Percentiles rank a stretch among this genome's conserved stretches.
These are phyloP conservation scores for Conops quadrifasciatus DNA, from an alignment of 2,888 invertebrate genomes.

Conservation along the genomic window DNA sequence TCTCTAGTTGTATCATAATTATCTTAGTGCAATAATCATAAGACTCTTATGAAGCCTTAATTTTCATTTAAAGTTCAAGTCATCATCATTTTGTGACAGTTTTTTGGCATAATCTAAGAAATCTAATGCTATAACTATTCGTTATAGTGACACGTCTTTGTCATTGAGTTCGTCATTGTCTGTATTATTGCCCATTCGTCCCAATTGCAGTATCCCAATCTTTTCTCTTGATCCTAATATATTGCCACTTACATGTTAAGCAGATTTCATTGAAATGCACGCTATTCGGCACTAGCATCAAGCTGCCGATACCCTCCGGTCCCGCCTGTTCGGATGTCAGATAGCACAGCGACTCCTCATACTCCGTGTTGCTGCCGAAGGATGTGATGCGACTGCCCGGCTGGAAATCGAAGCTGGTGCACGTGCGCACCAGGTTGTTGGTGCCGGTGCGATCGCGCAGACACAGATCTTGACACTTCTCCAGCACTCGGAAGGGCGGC, in stretches of 20 bases:
- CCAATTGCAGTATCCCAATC: too few species aligned
- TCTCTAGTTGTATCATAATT: too few species aligned
- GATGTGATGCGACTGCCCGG: slow-evolving; percentile 86
- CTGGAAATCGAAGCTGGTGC: slow-evolving; percentile 90
- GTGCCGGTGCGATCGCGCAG: slow-evolving; percentile 79
- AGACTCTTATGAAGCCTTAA: too few species aligned
- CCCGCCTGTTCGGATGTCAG: slow-evolving; percentile 85
- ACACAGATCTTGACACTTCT: slow-evolving; percentile 88
- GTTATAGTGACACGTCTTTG: too few species aligned
- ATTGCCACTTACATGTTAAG: slow-evolving; percentile 78
- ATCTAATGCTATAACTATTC: too few species aligned
- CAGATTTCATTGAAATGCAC: slow-evolving; percentile 92
- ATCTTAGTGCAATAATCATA: too few species aligned
- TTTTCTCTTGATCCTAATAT: too few species aligned
- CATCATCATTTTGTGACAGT: too few species aligned
- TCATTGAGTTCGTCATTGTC: too few species aligned
- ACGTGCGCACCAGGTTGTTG: slow-evolving; percentile 84
- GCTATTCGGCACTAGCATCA: slow-evolving; percentile 89
- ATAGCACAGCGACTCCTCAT: slow-evolving; percentile 89
- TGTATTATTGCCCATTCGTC: too few species aligned
- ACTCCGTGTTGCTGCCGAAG: slow-evolving; percentile 82
- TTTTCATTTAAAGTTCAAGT: too few species aligned
- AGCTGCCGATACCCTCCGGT: slow-evolving; percentile 87
- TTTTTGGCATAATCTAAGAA: too few species aligned
- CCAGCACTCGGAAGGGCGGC: slow-evolving; percentile 85